A percentile compares a stretch with the other conserved stretches of the same genome.
These are phyloP conservation scores for Polylopha cassiicola DNA, from an alignment of 2,888 invertebrate genomes.

Conservation along the genomic window DNA sequence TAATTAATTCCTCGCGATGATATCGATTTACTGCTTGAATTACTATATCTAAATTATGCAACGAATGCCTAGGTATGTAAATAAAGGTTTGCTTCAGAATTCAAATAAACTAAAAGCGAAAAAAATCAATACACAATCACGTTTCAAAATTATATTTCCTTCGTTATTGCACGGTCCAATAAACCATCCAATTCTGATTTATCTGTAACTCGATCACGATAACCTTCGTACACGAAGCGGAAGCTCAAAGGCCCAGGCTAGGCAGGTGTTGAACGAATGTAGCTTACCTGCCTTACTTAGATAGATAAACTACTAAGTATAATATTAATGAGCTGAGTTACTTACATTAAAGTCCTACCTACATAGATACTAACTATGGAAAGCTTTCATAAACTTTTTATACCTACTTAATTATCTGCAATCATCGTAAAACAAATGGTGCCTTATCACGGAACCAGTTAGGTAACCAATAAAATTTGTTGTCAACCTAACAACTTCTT, in stretches of 20 bases:
- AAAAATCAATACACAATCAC: too few species aligned
- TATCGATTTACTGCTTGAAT: too few species aligned
- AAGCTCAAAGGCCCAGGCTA: conserved; percentile 64
- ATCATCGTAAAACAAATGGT: conserved; percentile 45
- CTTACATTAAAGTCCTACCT: background rate
- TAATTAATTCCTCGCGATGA: too few species aligned
- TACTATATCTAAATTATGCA: too few species aligned
- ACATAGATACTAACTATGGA: conserved; percentile 3
- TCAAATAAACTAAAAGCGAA: too few species aligned
- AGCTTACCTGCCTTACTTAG: too few species aligned
- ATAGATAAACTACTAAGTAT: too few species aligned
- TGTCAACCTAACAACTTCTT: conserved; percentile 20
- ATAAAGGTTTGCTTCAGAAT: too few species aligned
- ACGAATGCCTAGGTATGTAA: too few species aligned
- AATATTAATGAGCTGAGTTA: too few species aligned
- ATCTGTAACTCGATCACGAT: conserved; percentile 34
- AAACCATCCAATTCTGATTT: background rate
- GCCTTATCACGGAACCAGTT: conserved; percentile 48
- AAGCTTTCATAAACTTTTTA: conserved; percentile 15
- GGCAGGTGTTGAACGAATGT: conserved; percentile 58
- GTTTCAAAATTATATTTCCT: background rate
- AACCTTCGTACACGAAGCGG: conserved; percentile 64
- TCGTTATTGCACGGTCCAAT: background rate
- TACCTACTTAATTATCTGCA: conserved; percentile 33
- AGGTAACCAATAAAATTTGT: conserved; percentile 41